Conservation (phyloP, 2,888 invertebrate genomes). For the Platypus cylindrus region DNA sequence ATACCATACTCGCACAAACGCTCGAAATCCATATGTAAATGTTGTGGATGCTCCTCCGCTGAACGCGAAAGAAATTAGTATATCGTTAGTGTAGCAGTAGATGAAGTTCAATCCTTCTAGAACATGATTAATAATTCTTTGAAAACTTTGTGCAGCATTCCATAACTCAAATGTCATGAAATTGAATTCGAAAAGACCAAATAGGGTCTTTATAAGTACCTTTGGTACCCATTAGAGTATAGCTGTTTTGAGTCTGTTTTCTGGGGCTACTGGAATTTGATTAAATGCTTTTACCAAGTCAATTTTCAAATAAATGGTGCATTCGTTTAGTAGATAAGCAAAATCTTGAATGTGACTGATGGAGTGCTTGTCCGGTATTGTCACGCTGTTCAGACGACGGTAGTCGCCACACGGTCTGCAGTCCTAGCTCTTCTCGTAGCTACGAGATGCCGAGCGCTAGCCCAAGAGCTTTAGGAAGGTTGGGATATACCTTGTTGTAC, state of each 20-base stretch:
- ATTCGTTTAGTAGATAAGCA: not conserved
- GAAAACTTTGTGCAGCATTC: conserved; percentile 1
- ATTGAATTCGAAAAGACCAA: conserved; percentile 7
- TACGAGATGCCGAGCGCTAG: conserved; percentile 1
- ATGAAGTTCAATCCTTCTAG: conserved; percentile 7
- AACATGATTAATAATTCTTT: conserved; percentile 6
- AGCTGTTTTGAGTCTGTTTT: conserved; percentile 3
- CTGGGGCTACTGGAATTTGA: not conserved
- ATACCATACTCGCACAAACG: conserved; percentile 7
- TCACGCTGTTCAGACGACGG: not conserved
- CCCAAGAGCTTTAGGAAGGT: conserved; percentile 1
- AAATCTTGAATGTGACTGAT: not conserved
- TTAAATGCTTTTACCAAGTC: not conserved
- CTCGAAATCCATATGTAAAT: conserved; percentile 3
- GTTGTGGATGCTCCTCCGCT: conserved; percentile 4
- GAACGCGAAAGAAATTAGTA: conserved; percentile 5
- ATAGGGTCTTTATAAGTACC: conserved; percentile 2
- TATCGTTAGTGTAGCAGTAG: conserved; percentile 7
- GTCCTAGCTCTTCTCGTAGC: not conserved
- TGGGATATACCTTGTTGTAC: conserved; percentile 5
- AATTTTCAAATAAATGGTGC: not conserved
- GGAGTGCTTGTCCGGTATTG: not conserved
- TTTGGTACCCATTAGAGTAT: no score
- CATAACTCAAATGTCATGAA: conserved; percentile 5
- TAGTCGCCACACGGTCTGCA: not conserved